These are phyloP conservation scores for Rhyacichthys aspro DNA, from an alignment of 2,797 vertebrate species.

Conservation along the genomic window DNA sequence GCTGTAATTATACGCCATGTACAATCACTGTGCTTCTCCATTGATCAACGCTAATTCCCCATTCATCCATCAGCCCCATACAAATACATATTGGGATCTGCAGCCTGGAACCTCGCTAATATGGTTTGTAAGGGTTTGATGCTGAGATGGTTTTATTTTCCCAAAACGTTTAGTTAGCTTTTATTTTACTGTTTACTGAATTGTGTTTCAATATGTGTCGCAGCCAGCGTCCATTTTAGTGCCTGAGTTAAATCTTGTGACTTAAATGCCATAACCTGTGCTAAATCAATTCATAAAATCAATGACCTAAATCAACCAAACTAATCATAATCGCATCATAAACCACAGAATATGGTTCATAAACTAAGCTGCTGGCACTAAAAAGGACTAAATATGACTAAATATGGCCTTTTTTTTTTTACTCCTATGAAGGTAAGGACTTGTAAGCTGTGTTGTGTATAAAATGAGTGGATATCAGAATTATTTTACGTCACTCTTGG, in stretches of 20 bases:
- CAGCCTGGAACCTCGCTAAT: slow-evolving; percentile 3
- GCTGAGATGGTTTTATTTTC: slow-evolving; percentile 25
- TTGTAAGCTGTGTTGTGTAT: slow-evolving; percentile 46
- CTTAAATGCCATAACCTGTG: slow-evolving; percentile 50
- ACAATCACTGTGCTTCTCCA: slow-evolving; percentile 21
- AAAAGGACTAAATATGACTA: slow-evolving; percentile 49
- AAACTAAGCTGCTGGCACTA: slow-evolving; percentile 53
- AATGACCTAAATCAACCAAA: slow-evolving; percentile 50
- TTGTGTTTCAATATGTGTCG: slow-evolving; percentile 31
- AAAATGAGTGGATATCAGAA: slow-evolving; percentile 73
- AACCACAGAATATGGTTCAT: slow-evolving; percentile 48
- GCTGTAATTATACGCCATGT: slow-evolving; percentile 44
- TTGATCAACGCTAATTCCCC: slow-evolving; percentile 37
- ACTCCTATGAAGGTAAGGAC: slow-evolving; percentile 59
- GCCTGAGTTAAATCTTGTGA: slow-evolving; percentile 48
- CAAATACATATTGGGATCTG: slow-evolving; percentile 31
- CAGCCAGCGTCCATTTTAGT: slow-evolving; percentile 50
- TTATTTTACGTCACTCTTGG: background rate
- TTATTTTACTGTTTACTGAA: slow-evolving; percentile 19
- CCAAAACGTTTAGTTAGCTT: background rate
- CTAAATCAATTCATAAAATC: slow-evolving; percentile 67
- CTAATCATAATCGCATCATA: slow-evolving; percentile 61
- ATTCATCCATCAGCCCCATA: slow-evolving; percentile 40
- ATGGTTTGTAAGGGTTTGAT: slow-evolving; percentile 44
- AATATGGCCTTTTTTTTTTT: slow-evolving; percentile 28